A percentile compares a stretch with the other conserved stretches of the same genome.
These are phyloP conservation scores for Neuroterus valhalla DNA, from an alignment of 1,140 invertebrate species.

Conservation along the genomic window DNA sequence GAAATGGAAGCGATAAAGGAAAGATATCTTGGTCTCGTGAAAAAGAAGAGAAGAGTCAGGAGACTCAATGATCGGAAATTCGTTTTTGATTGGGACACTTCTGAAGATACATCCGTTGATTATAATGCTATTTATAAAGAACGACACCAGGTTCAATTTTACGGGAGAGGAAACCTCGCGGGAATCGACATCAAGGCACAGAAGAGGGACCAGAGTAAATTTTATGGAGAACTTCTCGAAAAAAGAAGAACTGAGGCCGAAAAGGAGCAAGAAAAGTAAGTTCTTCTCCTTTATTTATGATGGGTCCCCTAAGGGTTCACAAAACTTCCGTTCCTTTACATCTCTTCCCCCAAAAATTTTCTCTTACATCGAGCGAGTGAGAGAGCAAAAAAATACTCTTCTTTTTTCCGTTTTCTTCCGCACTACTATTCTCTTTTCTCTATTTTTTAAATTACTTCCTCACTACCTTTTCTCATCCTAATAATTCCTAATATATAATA, in stretches of 20 bases:
- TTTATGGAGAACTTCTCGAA: conserved; percentile 97
- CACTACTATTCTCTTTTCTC: too few relatives aligned
- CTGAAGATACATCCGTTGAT: conserved; percentile 98
- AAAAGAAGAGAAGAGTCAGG: conserved; percentile 94
- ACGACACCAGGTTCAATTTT: conserved; percentile 97
- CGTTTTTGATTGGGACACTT: conserved; percentile 99
- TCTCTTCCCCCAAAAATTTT: too few relatives aligned
- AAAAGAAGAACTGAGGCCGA: conserved; percentile 96
- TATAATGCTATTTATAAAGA: conserved; percentile 99
- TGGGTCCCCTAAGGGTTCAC: too few relatives aligned
- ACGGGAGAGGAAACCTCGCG: conserved; percentile 97
- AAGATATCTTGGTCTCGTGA: conserved; percentile 94
- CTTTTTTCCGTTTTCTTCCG: too few relatives aligned
- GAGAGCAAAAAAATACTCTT: too few relatives aligned
- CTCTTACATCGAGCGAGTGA: too few relatives aligned
- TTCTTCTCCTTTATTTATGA: too few relatives aligned
- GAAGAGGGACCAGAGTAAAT: conserved; percentile 98
- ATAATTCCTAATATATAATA: too few relatives aligned
- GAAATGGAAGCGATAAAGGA: conserved; percentile 96
- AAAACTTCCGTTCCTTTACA: too few relatives aligned
- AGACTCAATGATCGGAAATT: conserved; percentile 98
- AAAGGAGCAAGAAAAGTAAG: conserved; percentile 96
- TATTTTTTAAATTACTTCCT: too few relatives aligned
- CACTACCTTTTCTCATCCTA: too few relatives aligned
- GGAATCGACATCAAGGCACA: conserved; percentile 98